Evolutionary conservation across 2,797 vertebrate genomes (phyloP), one percentile per base, ranked within the genome.

Genomic region (Manis javanica): DNA sequence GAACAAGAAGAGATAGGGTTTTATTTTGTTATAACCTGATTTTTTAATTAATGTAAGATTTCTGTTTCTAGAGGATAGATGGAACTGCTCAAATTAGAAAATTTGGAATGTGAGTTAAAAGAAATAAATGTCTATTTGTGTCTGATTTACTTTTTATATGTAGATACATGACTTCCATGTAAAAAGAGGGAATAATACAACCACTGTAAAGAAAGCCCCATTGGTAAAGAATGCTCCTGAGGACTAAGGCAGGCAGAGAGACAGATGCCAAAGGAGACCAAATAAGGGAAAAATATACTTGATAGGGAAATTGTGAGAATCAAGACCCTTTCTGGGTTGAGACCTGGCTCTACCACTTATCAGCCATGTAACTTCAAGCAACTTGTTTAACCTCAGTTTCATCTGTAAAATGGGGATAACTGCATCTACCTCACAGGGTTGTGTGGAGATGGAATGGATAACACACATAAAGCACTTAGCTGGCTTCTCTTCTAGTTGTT

Each of bases 11-110:
- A 90, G 75, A 93, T 86, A 63, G 37, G 8, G 72, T n/a, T 46
- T 94, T 84, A 49, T 88, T 91, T 53, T 24, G 15, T 46, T 66
- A 82, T 23, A 87, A 31, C 39, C 39, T 71, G 49, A 79, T 37
- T 57, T 89, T n/a, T 68, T 64, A 46, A 57, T 57, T 64, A 69
- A 66, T 46, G 15, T 55, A 85, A 74, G 72, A 66, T 83, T 94
- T 96, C 42, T 23, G 21, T 84, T 75, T 93, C 55, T 63, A 66
- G 31, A 84, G 61, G 37, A 93, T 9, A 91, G 59, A 37, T 31
- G 16, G 31, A 94, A 69, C 63, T 39, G 23, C 55, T 94, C 63
- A 78, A 85, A 71, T 91, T 9, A 77, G 74, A 94, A 90, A 93
- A 87, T 31, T 53, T 88, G 61, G 77, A 71, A 71, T 31, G 2